Evolutionary conservation across 2,113 vertebrate genomes (phyloP).

Genomic region (Callopanchax toddi): DNA sequence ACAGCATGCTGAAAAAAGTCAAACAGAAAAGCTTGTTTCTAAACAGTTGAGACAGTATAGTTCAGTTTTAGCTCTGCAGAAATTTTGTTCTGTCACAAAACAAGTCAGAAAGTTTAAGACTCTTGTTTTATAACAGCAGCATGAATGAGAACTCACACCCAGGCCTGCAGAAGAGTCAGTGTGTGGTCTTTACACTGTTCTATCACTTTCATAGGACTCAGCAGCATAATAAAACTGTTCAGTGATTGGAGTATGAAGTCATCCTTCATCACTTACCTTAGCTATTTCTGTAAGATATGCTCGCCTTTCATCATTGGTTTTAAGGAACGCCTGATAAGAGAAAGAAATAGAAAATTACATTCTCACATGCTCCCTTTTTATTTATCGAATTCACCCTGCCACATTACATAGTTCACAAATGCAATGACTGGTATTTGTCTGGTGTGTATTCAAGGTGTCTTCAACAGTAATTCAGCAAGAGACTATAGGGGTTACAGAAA

Average conservation of each 20-base stretch:
- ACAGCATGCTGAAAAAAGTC: too few relatives aligned
- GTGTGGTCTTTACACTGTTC: neutral
- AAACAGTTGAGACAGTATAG: neutral
- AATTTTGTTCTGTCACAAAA: conserved; percentile 18
- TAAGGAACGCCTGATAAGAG: conserved; percentile 83
- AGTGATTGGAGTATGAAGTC: too few relatives aligned
- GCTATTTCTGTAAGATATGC: conserved; percentile 84
- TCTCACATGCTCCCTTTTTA: conserved; percentile 9
- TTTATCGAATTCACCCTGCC: neutral
- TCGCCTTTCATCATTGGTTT: conserved; percentile 80
- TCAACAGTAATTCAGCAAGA: conserved; percentile 43
- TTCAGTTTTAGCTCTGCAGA: conserved; percentile 12
- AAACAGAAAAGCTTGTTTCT: neutral
- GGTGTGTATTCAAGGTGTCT: conserved; percentile 20
- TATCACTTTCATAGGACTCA: too few relatives aligned
- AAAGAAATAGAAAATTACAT: conserved; percentile 24
- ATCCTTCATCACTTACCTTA: too few relatives aligned
- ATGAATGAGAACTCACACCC: conserved; percentile 37
- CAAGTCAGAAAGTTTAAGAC: conserved; percentile 9
- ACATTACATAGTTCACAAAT: too few relatives aligned
- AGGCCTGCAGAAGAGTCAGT: conserved; percentile 8
- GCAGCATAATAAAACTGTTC: too few relatives aligned
- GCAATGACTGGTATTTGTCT: conserved; percentile 22
- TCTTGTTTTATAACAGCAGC: conserved; percentile 36
- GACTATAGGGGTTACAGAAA: conserved; percentile 55